Base-by-base conservation (phyloP, 2,113 vertebrate genomes). In the Nothoprocta pentlandii region DNA sequence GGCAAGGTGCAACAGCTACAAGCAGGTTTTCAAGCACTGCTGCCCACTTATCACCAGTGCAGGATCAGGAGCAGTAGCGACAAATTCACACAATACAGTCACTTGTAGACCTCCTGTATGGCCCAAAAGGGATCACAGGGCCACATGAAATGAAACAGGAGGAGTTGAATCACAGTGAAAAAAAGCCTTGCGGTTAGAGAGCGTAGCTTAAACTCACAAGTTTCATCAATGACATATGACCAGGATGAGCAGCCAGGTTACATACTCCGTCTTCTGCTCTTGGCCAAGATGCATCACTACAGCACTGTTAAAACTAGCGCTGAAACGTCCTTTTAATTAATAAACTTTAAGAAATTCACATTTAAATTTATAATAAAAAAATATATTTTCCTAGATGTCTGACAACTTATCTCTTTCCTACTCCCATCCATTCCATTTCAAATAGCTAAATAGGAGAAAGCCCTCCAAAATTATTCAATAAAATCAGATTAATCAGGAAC, bases 221-320 rank as follows among this genome's bases (percentile, higher is more conserved):
- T 5, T 67, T 6, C 11, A 0, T 1, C 32, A 12, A 39, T 0
- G 34, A 10, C 47, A 14, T 0, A 7, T 23, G 51, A 10, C n/a
- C 2, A 11, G 13, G 2, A 5, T 1, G 36, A 42, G 28, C 2
- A 1, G 5, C 73, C 84, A 7, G 16, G 13, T 19, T 16, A 2
- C n/a, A 70, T 76, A 8, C 11, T 0, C 79, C 16, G 51, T 10
- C 25, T 36, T 46, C 41, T 21, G n/a, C 46, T 87, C 92, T 56
- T 16, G 16, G 2, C 85, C 70, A 54, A 30, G 81, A 42, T 0
- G 6, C 9, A 49, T 16, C 68, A 44, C 81, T 53, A 51, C 61
- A 15, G 42, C 62, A 12, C 1, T 41, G 30, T 44, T 20, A 34
- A 53, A 25, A 41, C 5, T 7, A 26, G 47, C n/a, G 59, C 61